Base-by-base conservation (phyloP, 2,113 vertebrate species). In the Puffinus mauretanicus region DNA sequence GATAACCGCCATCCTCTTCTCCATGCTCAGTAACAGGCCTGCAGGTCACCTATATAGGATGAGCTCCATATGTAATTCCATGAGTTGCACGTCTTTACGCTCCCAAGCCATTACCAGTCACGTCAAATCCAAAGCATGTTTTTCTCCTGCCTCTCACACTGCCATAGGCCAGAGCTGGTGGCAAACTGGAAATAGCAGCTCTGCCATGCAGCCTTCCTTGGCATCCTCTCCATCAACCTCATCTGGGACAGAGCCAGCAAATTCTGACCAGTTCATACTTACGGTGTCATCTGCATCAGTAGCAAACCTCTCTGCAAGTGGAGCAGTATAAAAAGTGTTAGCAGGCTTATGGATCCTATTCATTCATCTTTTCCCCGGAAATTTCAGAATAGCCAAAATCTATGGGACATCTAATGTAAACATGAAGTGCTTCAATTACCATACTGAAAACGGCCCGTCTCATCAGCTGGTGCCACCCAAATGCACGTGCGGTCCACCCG, bases 181-280 rank as follows among this genome's bases (percentile, higher is more conserved):
- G 75, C 73, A 55, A 87, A 88, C 52, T 79, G 34, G 75, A 76
- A 93, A 84, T 0, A 79, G 83, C 86, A 94, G 70, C 87, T 96
- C 57, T 91, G 61, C 73, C 78, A 67, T n/a, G 52, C 52, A 96
- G 65, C 38, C 38, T 67, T 85, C 26, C 60, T 71, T 67, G 70
- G 70, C 78, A 94, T 47, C 26, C 66, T 66, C 66, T 82, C 75
- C 42, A 66, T 26, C 46, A 85, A 32, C 38, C 38, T 71, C 70
- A 62, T 13, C 6, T 85, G 82, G 57, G 75, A 64, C 57, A 71
- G 29, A 78, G 61, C n/a, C 65, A 88, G 32, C 7, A 4, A 82
- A 62, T 51, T 89, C 78, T 82, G 38, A 32, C 36, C n/a, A 64
- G 29, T 55, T 87, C 65, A 38, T 71, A 64, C 21, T 67, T 70